A percentile compares a stretch with the other conserved stretches of the same genome.
Evolutionary conservation across 2,797 vertebrate genomes (phyloP).

Genomic region (Notolepis coatsorum): DNA sequence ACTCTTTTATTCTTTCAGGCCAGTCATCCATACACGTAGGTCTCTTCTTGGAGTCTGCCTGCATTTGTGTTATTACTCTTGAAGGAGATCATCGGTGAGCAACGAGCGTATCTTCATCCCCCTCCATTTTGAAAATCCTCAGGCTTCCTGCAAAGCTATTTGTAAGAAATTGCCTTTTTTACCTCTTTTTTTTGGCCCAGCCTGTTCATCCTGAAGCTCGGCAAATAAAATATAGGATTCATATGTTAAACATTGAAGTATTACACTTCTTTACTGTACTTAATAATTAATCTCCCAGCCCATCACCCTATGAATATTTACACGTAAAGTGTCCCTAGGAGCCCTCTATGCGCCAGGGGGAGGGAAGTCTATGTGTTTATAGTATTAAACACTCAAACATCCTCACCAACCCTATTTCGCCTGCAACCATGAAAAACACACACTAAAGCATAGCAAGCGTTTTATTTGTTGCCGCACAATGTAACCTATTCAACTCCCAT

Average conservation of each 20-base stretch:
- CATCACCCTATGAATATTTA: conserved; percentile 84
- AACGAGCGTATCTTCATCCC: conserved; percentile 22
- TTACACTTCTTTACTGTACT: conserved; percentile 75
- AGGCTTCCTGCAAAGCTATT: conserved; percentile 26
- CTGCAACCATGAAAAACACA: conserved; percentile 76
- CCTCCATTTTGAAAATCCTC: conserved; percentile 42
- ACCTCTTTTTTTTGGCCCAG: too few relatives aligned
- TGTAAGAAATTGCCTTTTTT: conserved; percentile 50
- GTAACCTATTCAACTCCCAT: conserved; percentile 75
- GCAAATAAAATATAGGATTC: conserved; percentile 73
- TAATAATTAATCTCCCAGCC: conserved; percentile 83
- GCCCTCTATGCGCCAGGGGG: conserved; percentile 75
- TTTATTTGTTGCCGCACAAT: conserved; percentile 77
- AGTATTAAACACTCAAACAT: conserved; percentile 82
- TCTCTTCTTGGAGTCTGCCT: conserved; percentile 33
- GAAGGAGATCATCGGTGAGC: conserved; percentile 21
- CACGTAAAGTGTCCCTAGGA: conserved; percentile 82
- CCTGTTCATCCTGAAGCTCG: conserved; percentile 57
- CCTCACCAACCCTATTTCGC: conserved; percentile 72
- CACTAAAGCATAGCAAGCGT: conserved; percentile 63
- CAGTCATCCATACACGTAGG: conserved; percentile 15
- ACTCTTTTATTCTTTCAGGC: conserved; percentile 31
- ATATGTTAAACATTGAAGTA: conserved; percentile 73
- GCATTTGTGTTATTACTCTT: conserved; percentile 19
- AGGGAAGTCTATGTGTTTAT: conserved; percentile 79